Evolutionary conservation across 2,888 invertebrate species (phyloP).

Genomic region (Drosophila kambysellisi): DNA sequence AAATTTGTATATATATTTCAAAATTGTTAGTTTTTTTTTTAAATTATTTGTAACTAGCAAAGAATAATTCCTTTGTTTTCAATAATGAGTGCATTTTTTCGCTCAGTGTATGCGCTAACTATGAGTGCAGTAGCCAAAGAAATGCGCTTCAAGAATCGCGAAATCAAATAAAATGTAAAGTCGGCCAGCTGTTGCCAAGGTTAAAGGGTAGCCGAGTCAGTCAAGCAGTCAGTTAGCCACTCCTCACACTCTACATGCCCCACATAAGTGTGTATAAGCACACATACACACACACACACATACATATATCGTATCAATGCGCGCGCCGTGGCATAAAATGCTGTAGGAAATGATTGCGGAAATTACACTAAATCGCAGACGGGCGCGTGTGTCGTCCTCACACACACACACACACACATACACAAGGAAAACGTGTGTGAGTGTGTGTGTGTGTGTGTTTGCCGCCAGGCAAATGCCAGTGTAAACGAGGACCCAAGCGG

Average conservation of each 20-base stretch:
- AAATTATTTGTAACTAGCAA: too few species aligned
- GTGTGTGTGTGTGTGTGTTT: constrained; percentile 2
- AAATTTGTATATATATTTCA: background rate
- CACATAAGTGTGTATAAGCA: background rate
- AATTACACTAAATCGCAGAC: constrained; percentile 75
- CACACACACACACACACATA: constrained; percentile 5
- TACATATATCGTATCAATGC: constrained; percentile 52
- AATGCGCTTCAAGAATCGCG: constrained; percentile 27
- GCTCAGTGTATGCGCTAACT: constrained; percentile 5
- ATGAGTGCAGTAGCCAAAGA: constrained; percentile 17
- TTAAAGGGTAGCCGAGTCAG: constrained; percentile 24
- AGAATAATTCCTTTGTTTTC: too few species aligned
- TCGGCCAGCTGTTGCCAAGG: constrained; percentile 47
- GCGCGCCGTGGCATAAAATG: constrained; percentile 66
- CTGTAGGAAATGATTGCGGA: constrained; percentile 78
- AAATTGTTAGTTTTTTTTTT: background rate
- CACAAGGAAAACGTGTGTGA: background rate
- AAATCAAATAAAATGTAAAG: constrained; percentile 28
- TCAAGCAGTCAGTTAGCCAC: constrained; percentile 40
- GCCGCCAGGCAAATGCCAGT: constrained; percentile 35
- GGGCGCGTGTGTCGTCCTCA: constrained; percentile 52
- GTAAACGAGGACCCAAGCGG: constrained; percentile 36
- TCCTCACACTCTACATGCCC: background rate
- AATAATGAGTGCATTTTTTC: background rate
- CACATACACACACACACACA: background rate